These are phyloP conservation scores for Drosophila demipolita DNA, from an alignment of 2,888 invertebrate species.

Conservation along the genomic window DNA sequence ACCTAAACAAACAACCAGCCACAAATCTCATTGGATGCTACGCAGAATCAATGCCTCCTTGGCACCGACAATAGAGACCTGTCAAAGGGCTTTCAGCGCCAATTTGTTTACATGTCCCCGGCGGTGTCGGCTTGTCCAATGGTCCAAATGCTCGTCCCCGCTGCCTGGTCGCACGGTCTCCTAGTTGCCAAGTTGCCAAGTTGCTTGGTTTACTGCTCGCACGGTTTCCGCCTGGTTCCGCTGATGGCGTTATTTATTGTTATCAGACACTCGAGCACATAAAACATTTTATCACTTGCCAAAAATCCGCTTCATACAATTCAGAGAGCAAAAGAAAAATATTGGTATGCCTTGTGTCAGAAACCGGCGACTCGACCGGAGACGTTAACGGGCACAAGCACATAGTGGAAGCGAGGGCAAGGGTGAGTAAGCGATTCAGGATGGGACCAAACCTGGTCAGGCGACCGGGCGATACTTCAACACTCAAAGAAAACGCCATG, in stretches of 20 bases:
- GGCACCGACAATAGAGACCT: constrained; percentile 46
- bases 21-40: constrained; percentile 52
- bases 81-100: constrained; percentile 69
- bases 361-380: constrained; percentile 44
- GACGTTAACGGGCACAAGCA: constrained; percentile 7
- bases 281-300: constrained; percentile 78
- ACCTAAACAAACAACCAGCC: constrained; percentile 69
- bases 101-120: constrained; percentile 75
- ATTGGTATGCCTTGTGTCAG: constrained; percentile 61
- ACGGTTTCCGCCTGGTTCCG: constrained; percentile 42
- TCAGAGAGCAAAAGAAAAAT: constrained; percentile 29
- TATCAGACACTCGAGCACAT: constrained; percentile 78
- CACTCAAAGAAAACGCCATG: constrained; percentile 66
- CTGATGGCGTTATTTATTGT: constrained; percentile 79
- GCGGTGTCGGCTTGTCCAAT: constrained; percentile 28
- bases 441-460: constrained; percentile 25
- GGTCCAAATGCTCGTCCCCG: constrained; percentile 2
- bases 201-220: constrained; percentile 11
- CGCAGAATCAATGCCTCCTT: constrained; percentile 43
- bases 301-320: constrained; percentile 45
- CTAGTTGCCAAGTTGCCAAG: neutral
- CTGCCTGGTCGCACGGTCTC: neutral
- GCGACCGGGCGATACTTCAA: constrained; percentile 57
- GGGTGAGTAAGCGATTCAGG: neutral
- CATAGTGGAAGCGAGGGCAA: constrained; percentile 2